Conservation (phyloP, 2,113 vertebrate genomes). For the Carassius auratus region DNA sequence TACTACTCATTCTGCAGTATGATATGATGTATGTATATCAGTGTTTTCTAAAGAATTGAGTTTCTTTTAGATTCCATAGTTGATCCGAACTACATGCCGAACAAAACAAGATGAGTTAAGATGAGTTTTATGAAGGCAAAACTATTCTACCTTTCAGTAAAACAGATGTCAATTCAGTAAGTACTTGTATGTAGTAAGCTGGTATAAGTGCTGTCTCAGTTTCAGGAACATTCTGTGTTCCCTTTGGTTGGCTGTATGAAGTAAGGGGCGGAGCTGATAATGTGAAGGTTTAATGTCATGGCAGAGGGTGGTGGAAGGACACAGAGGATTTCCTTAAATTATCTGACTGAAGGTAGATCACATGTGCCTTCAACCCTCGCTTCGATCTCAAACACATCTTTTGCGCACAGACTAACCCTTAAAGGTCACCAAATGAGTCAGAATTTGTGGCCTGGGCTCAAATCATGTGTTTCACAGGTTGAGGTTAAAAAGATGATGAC, state of each 20-base stretch:
- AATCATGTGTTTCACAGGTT: conserved; percentile 4
- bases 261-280: background rate
- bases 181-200: background rate
- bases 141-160: background rate
- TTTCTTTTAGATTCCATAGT: background rate
- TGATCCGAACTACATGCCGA: background rate
- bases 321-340: background rate
- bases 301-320: background rate
- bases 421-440: background rate
- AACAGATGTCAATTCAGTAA: background rate
- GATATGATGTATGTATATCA: background rate
- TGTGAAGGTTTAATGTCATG: background rate
- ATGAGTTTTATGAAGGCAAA: background rate
- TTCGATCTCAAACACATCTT: too few species aligned
- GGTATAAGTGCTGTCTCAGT: background rate
- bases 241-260: background rate
- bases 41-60: background rate
- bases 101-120: background rate
- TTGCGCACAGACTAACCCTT: background rate
- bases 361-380: background rate
- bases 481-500: background rate
- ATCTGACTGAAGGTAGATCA: conserved; percentile 40
- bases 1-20: too few species aligned
- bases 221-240: background rate
- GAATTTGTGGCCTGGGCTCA: background rate